phyloP scores from a whole-genome alignment of 2,113 vertebrate genomes.

The Ranitomeya imitator region DNA sequence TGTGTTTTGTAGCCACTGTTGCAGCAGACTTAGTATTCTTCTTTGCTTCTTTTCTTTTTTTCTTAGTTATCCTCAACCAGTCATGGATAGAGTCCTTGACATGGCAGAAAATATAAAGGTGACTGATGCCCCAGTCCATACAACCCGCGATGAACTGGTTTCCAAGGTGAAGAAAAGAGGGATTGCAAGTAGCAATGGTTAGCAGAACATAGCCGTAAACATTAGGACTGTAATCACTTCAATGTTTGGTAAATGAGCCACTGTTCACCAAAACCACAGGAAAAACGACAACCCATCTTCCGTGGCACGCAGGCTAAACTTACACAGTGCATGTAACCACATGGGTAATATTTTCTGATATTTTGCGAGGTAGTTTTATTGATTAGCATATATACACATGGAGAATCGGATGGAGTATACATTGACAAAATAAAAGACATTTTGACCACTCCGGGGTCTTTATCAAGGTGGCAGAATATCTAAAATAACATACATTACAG shows the following conservation, averaged over 20 bases:
- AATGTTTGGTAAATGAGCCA: background rate
- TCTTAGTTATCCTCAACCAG: slow-evolving; percentile 83
- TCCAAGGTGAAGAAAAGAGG: slow-evolving; percentile 87
- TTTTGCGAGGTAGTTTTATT: too few species aligned
- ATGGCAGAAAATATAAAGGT: slow-evolving; percentile 92
- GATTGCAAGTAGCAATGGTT: slow-evolving; percentile 86
- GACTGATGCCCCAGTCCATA: slow-evolving; percentile 76
- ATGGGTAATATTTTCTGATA: too few species aligned
- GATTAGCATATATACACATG: too few species aligned
- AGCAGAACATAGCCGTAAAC: slow-evolving; percentile 83
- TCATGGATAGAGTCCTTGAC: slow-evolving; percentile 90
- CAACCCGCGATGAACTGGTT: slow-evolving; percentile 83
- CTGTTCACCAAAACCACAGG: too few species aligned
- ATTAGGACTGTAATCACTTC: slow-evolving; percentile 67
- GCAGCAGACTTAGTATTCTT: background rate
- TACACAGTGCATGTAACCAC: too few species aligned
- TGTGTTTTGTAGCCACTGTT: background rate
- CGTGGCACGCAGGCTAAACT: too few species aligned
- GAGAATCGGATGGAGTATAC: too few species aligned
- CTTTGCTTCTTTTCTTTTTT: slow-evolving; percentile 3
- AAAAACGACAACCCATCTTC: too few species aligned
- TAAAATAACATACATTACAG: too few species aligned
- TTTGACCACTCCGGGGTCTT: too few species aligned
- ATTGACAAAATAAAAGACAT: too few species aligned
- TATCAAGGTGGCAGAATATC: too few species aligned